Conservation (phyloP, 2,797 vertebrate species). For the Anguilla obscura region DNA sequence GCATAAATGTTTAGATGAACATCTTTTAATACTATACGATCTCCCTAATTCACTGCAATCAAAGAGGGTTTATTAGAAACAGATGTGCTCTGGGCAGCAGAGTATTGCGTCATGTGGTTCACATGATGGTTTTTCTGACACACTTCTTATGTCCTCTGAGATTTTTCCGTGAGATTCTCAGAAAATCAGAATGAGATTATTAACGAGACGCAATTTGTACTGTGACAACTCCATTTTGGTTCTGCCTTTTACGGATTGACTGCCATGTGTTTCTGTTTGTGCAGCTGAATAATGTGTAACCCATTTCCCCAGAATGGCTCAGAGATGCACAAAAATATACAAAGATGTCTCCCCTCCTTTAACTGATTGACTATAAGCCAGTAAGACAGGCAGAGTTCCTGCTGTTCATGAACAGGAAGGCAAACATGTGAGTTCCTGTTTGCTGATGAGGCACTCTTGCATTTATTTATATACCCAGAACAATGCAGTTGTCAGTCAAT, state of each 20-base stretch:
- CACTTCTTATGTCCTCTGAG: neutral
- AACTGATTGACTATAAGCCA: neutral
- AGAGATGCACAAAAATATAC: neutral
- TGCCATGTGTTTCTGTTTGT: neutral
- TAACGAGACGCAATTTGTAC: neutral
- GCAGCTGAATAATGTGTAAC: neutral
- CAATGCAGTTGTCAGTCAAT: neutral
- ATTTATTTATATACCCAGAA: neutral
- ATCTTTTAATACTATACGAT: neutral
- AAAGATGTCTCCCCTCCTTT: neutral
- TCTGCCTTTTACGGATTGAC: neutral
- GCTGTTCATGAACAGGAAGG: neutral
- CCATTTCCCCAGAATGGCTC: neutral
- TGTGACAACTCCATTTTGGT: neutral
- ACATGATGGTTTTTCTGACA: neutral
- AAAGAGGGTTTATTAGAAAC: neutral
- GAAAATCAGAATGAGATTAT: neutral
- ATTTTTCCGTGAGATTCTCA: neutral
- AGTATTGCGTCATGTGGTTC: neutral
- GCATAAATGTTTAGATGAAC: neutral
- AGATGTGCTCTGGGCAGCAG: neutral
- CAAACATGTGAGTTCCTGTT: neutral
- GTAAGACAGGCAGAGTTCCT: neutral
- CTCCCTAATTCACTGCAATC: neutral
- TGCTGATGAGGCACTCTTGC: neutral